Conservation (phyloP, 2,888 invertebrate species). For the Copidosoma aretas region DNA sequence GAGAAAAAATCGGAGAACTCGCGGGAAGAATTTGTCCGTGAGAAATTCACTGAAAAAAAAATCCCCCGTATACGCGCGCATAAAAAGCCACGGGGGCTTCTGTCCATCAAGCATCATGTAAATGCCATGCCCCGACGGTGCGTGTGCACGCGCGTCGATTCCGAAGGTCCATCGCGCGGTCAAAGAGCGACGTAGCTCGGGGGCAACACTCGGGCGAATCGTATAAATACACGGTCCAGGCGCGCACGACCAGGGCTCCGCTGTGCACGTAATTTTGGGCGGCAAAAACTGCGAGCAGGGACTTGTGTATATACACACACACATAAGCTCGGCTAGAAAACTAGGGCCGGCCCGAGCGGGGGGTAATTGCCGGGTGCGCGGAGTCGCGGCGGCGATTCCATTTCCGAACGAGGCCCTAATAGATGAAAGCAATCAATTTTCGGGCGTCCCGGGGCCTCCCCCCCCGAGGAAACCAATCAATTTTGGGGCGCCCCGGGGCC, state of each 20-base stretch:
- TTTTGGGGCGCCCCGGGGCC: not conserved
- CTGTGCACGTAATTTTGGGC: too few relatives aligned
- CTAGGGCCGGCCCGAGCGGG: too few relatives aligned
- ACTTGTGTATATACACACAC: too few relatives aligned
- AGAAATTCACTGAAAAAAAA: not conserved
- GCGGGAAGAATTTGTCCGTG: too few relatives aligned
- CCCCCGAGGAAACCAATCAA: constrained; percentile 10
- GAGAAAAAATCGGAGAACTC: too few relatives aligned
- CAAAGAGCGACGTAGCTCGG: not conserved
- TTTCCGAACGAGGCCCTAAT: constrained; percentile 55
- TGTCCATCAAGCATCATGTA: not conserved
- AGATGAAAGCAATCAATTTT: constrained; percentile 59
- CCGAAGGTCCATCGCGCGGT: not conserved
- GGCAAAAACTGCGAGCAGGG: too few relatives aligned
- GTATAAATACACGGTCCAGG: not conserved
- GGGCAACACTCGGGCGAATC: too few relatives aligned
- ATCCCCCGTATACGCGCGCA: too few relatives aligned
- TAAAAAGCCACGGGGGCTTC: not conserved
- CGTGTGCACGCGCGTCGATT: too few relatives aligned
- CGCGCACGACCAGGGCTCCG: constrained; percentile 4
- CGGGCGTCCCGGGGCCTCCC: constrained; percentile 3
- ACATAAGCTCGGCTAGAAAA: too few relatives aligned
- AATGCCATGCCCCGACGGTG: not conserved
- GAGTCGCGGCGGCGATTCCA: constrained; percentile 47
- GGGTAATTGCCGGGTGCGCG: constrained; percentile 54